These are phyloP conservation scores for Pagrus major DNA, from an alignment of 2,113 vertebrate species.

Conservation along the genomic window DNA sequence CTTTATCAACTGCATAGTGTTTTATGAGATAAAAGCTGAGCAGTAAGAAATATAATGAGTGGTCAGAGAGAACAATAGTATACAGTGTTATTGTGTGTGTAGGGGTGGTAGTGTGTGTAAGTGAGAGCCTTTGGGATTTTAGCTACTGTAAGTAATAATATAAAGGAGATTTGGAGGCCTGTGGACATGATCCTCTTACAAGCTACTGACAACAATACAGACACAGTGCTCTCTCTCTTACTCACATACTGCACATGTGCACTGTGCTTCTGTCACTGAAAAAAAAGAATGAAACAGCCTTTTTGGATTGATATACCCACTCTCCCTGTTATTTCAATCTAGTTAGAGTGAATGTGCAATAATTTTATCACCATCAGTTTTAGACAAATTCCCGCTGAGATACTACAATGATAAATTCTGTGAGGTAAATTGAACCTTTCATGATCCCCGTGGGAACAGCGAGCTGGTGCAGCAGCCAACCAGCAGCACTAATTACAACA, in stretches of 20 bases:
- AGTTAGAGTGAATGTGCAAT: conserved; percentile 28
- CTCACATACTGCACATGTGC: conserved; percentile 3
- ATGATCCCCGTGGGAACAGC: conserved; percentile 17
- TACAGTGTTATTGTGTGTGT: conserved; percentile 4
- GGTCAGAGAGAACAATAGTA: conserved; percentile 28
- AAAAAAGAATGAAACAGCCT: background rate
- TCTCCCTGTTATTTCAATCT: background rate
- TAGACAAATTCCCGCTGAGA: conserved; percentile 21
- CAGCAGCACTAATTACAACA: conserved; percentile 22
- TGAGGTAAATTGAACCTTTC: conserved; percentile 25
- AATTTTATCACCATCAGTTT: conserved; percentile 25
- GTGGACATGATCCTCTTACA: conserved; percentile 64
- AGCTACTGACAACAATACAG: conserved; percentile 48
- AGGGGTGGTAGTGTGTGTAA: background rate
- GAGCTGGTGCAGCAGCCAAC: background rate
- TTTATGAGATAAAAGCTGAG: conserved; percentile 2
- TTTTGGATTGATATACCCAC: conserved; percentile 13
- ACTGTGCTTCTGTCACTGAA: background rate
- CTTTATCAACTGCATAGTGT: background rate
- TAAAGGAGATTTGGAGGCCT: conserved; percentile 52
- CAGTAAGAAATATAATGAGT: background rate
- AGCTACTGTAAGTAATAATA: conserved; percentile 50
- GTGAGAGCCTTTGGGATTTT: conserved; percentile 34
- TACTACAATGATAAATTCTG: conserved; percentile 20
- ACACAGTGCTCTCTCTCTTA: background rate